Evolutionary conservation across 2,797 vertebrate genomes (phyloP).

Genomic region (Danio kyathit): DNA sequence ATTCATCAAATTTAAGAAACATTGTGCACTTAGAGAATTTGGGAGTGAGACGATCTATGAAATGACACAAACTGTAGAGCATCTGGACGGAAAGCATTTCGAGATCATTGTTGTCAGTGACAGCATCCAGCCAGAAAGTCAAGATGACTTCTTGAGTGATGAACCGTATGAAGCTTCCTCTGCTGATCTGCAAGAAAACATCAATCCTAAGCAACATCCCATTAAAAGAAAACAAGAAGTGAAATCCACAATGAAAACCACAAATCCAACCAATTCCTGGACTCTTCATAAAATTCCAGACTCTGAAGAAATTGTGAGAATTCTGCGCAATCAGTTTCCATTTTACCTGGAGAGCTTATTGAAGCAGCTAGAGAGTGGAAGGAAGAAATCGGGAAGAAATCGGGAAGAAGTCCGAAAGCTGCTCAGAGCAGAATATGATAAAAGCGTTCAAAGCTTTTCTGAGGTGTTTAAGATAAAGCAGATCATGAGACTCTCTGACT

Average conservation of each 20-base stretch:
- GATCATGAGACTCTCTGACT: conserved; percentile 56
- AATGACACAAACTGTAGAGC: conserved; percentile 12
- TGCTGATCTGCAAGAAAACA: neutral
- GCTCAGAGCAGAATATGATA: conserved; percentile 65
- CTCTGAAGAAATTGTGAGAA: neutral
- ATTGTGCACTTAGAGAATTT: conserved; percentile 3
- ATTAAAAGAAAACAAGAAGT: neutral
- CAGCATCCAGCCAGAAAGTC: neutral
- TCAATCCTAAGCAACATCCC: neutral
- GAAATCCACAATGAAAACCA: neutral
- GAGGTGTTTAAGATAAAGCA: conserved; percentile 54
- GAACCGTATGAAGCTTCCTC: neutral
- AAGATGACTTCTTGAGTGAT: neutral
- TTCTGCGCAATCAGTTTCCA: conserved; percentile 23
- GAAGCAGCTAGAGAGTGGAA: conserved; percentile 33
- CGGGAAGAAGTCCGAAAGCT: conserved; percentile 26
- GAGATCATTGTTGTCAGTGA: neutral
- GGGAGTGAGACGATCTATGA: fast-evolving
- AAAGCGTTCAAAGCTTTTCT: conserved; percentile 52
- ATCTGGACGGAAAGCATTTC: conserved; percentile 52
- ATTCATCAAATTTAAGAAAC: neutral
- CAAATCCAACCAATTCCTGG: neutral
- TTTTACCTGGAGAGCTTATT: neutral
- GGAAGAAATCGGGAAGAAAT: neutral
- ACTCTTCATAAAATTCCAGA: neutral